These are phyloP conservation scores for Melanaphis sacchari DNA, from an alignment of 1,140 invertebrate genomes.

Conservation along the genomic window DNA sequence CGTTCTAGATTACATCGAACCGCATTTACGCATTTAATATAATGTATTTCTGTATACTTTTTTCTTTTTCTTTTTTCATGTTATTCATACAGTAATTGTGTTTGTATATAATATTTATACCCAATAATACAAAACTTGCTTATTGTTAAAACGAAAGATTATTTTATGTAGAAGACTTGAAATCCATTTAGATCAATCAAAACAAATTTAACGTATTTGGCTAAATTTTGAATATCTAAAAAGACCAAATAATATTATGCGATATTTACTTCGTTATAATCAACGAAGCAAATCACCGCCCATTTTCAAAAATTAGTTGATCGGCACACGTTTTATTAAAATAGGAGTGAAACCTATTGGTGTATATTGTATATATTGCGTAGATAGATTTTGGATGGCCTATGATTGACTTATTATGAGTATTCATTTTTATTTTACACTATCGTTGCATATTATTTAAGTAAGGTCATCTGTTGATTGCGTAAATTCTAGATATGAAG, in stretches of 20 bases:
- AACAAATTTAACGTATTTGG: neutral
- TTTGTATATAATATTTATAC: too few relatives aligned
- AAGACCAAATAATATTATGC: neutral
- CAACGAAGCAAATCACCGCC: too few relatives aligned
- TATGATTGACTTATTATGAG: too few relatives aligned
- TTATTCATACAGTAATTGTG: neutral
- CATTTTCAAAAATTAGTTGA: too few relatives aligned
- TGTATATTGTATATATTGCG: too few relatives aligned
- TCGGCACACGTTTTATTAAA: too few relatives aligned
- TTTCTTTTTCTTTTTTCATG: neutral
- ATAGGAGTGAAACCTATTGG: too few relatives aligned
- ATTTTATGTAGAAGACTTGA: neutral
- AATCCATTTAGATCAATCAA: neutral
- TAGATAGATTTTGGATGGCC: too few relatives aligned
- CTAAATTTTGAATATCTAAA: neutral
- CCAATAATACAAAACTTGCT: neutral
- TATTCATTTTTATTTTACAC: too few relatives aligned
- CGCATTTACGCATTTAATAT: neutral
- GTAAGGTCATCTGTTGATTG: too few relatives aligned
- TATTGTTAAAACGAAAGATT: neutral
- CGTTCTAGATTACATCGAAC: neutral
- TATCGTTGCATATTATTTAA: too few relatives aligned
- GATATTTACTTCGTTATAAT: neutral
- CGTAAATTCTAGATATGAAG: too few relatives aligned
- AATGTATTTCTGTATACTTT: neutral